These are phyloP conservation scores for Margaritifera margaritifera DNA, from an alignment of 2,888 invertebrate species.

Conservation along the genomic window DNA sequence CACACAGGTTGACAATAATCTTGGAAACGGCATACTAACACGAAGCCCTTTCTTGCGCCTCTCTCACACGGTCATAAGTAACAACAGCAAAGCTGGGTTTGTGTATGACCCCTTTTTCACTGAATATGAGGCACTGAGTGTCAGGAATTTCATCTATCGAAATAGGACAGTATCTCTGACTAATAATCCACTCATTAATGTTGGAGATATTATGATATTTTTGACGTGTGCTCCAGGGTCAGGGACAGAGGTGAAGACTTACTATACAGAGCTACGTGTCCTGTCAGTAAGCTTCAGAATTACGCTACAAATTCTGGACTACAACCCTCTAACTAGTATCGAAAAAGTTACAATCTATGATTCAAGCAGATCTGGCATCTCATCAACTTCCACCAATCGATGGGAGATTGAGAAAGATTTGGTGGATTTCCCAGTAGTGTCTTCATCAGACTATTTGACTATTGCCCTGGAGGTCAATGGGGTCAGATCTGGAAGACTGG, in stretches of 20 bases:
- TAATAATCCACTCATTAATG: conserved; percentile 8
- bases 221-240: conserved; percentile 47
- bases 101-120: conserved; percentile 92
- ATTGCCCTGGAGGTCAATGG: conserved; percentile 64
- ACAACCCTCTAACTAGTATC: conserved; percentile 62
- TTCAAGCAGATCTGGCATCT: conserved; percentile 21
- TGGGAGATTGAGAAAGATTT: conserved; percentile 80
- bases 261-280: conserved; percentile 43
- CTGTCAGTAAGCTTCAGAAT: conserved; percentile 33
- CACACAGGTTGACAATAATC: conserved; percentile 75
- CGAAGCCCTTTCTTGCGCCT: conserved; percentile 81
- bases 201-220: conserved; percentile 52
- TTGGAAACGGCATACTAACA: conserved; percentile 87
- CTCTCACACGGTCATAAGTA: conserved; percentile 83
- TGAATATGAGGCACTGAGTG: conserved; percentile 65
- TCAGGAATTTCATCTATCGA: conserved; percentile 62
- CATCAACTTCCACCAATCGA: conserved; percentile 19
- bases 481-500: conserved; percentile 64
- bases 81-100: conserved; percentile 90
- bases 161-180: conserved; percentile 41
- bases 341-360: conserved; percentile 68
- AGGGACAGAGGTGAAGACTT: conserved; percentile 32
- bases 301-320: conserved; percentile 68
- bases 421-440: conserved; percentile 91
- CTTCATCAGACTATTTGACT: conserved; percentile 75